Percentiles rank a stretch among this genome's conserved stretches.
phyloP scores from a whole-genome alignment of 2,888 invertebrate genomes.

The Augochlorella aurata region DNA sequence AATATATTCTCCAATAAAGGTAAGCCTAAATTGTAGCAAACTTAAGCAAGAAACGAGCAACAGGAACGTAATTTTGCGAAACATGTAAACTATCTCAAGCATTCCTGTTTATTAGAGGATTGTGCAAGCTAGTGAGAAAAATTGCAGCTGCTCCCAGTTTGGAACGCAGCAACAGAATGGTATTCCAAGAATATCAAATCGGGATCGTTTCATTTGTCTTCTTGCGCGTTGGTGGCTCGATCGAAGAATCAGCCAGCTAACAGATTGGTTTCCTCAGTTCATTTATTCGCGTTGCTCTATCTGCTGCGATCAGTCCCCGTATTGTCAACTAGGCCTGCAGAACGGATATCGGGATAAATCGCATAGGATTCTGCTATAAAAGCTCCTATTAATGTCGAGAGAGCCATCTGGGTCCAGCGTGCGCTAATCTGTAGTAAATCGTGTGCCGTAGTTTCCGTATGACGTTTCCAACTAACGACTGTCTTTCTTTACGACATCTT shows the following conservation, averaged over 20 bases:
- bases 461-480: background rate
- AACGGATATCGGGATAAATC: conserved; percentile 11
- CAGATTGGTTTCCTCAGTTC: background rate
- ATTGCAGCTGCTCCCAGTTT: background rate
- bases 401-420: background rate
- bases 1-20: too few relatives aligned
- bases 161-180: background rate
- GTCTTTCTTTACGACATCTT: background rate
- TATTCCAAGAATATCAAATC: background rate
- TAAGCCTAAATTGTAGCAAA: too few relatives aligned
- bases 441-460: background rate
- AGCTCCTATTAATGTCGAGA: background rate
- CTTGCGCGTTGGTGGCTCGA: background rate
- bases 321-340: background rate
- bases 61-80: background rate
- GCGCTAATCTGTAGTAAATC: background rate
- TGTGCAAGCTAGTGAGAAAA: background rate
- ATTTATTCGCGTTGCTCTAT: background rate
- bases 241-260: conserved; percentile 1
- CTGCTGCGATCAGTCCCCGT: background rate
- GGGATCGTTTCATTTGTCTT: background rate
- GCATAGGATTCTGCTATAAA: background rate
- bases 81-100: background rate
- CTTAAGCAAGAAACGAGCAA: too few relatives aligned
- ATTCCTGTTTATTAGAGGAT: background rate